Conservation (phyloP, 2,888 invertebrate genomes). For the Camponotus fellah region DNA sequence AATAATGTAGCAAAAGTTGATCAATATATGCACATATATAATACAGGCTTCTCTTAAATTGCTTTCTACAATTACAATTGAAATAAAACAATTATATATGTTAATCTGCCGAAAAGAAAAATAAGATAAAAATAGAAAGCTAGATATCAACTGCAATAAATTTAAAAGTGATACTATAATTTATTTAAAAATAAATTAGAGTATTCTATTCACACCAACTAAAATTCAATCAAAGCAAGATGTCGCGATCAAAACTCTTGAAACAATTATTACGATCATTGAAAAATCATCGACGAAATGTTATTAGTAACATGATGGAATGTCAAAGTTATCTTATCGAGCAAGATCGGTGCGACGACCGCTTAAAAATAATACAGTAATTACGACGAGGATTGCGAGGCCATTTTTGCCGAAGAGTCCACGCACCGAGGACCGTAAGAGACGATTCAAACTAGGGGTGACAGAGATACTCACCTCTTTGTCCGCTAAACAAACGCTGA, state of each 20-base stretch:
- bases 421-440: conserved; percentile 52
- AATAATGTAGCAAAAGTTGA: conserved; percentile 17
- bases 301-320: background rate
- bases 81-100: background rate
- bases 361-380: conserved; percentile 29
- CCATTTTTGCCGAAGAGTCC: conserved; percentile 74
- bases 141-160: background rate
- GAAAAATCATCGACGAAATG: background rate
- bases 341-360: conserved; percentile 38
- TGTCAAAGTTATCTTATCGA: conserved; percentile 37
- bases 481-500: conserved; percentile 66
- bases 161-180: background rate
- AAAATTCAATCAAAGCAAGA: background rate
- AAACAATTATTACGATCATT: background rate
- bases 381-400: conserved; percentile 46
- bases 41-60: background rate
- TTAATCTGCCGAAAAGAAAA: background rate
- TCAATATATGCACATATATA: conserved; percentile 10
- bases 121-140: background rate
- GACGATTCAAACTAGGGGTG: background rate
- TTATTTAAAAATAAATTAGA: background rate
- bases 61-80: background rate
- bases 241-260: background rate
- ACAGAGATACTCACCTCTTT: conserved; percentile 60
- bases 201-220: background rate